These are phyloP conservation scores for Apogon talboti DNA, from an alignment of 2,797 vertebrate genomes.

Conservation along the genomic window DNA sequence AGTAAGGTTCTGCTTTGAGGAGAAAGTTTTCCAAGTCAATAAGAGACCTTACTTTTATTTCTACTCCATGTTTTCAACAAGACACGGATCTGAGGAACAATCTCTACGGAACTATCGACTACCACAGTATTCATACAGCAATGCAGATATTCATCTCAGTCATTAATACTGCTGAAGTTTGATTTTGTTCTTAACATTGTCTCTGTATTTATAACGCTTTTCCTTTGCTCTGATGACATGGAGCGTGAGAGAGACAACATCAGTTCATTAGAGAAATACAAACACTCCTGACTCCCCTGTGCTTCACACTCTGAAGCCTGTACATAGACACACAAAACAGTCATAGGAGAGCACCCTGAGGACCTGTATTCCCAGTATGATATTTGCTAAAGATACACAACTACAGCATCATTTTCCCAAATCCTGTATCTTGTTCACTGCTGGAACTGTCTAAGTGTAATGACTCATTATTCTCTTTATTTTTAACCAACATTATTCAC, in stretches of 20 bases:
- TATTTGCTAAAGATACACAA: conserved; percentile 40
- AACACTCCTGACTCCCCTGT: conserved; percentile 65
- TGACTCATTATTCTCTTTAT: no score
- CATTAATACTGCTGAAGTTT: not conserved
- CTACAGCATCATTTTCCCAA: conserved; percentile 4
- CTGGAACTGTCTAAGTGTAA: conserved; percentile 5
- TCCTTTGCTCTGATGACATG: conserved; percentile 34
- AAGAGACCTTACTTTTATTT: conserved; percentile 25
- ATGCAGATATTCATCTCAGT: not conserved
- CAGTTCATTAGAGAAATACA: conserved; percentile 73
- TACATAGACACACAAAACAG: conserved; percentile 33
- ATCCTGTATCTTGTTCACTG: not conserved
- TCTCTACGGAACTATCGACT: not conserved
- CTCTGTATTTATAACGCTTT: not conserved
- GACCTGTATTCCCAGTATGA: conserved; percentile 35
- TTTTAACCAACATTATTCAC: no score
- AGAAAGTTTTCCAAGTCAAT: conserved; percentile 36
- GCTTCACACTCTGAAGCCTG: conserved; percentile 53
- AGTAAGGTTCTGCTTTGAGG: conserved; percentile 31
- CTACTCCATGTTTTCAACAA: conserved; percentile 7
- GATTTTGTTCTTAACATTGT: conserved; percentile 7
- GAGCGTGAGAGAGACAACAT: conserved; percentile 47
- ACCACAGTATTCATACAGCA: no score
- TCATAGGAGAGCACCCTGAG: conserved; percentile 25
- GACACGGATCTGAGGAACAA: no score